Evolutionary conservation across 2,888 invertebrate species (phyloP), one percentile per base, ranked within the genome.

Genomic region (Drosophila pegasa): DNA sequence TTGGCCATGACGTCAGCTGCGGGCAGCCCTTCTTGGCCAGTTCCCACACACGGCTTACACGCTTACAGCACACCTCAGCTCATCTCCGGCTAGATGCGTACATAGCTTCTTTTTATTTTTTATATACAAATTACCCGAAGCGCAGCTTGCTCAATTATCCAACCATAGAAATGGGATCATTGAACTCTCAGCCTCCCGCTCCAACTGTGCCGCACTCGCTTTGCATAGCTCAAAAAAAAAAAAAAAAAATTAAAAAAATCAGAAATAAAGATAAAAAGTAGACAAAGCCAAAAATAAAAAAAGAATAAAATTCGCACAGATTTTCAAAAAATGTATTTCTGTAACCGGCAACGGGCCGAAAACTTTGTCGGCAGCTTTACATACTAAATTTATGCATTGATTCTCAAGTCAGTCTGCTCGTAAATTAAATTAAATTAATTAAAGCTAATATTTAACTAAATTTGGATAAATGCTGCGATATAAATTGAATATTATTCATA

Each of bases 131-230:
- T 50, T 38, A 63, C 57, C 47, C 51, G 59, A 71, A 71, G 65
- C 56, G 65, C 50, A 62, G 71, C 73, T 59, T 47, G 58, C 47
- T 72, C 61, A 78, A 68, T 75, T 74, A 75, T 58, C 37, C 27
- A 38, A 25, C 59, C 60, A 75, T 64, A 75, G 62, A 87, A 81
- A 67, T 66, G 70, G 38, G 77, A 88, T 80, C 83, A 86, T 86
- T 84, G 83, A 84, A 88, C 83, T 77, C 78, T 61, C 61, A 55
- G 58, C 63, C 68, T 51, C 56, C 60, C 59, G 55, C 60, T 41
- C 57, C 63, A 80, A 41, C 51, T 65, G 50, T 22, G 47, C 45
- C 45, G 56, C 59, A 75, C 70, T 83, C 71, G 71, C 70, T 88
- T 79, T 83, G 87, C 88, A 83, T 59, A 66, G 80, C 37, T 48